Evolutionary conservation across 2,888 invertebrate species (phyloP).

Genomic region (Leptopilina myrica): DNA sequence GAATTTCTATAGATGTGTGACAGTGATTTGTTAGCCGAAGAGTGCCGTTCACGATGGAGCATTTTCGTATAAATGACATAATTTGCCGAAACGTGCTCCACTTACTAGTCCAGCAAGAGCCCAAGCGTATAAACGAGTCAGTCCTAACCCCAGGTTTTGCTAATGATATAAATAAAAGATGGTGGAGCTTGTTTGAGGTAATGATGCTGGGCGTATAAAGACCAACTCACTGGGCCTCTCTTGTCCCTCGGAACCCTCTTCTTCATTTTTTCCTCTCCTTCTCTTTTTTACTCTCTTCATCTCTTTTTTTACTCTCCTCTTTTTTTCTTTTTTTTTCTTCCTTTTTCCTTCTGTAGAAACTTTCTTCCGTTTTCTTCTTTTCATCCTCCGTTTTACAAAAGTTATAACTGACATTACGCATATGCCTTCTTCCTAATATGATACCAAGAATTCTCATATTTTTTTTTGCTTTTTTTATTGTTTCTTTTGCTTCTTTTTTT

Average conservation of each 20-base stretch:
- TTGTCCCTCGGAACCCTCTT: constrained; percentile 38
- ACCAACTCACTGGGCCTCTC: constrained; percentile 47
- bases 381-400: too few species aligned
- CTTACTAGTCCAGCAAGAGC: constrained; percentile 61
- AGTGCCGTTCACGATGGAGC: constrained; percentile 41
- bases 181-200: constrained; percentile 64
- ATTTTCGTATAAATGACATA: constrained; percentile 62
- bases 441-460: too few species aligned
- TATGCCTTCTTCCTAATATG: too few species aligned
- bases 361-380: too few species aligned
- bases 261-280: constrained; percentile 13
- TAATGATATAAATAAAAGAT: constrained; percentile 72
- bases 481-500: too few species aligned
- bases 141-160: constrained; percentile 55
- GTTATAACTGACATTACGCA: too few species aligned
- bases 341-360: too few species aligned
- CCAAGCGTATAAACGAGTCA: constrained; percentile 56
- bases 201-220: constrained; percentile 61
- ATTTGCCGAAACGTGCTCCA: constrained; percentile 59
- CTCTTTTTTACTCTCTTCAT: constrained; percentile 26
- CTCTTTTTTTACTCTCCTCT: too few species aligned
- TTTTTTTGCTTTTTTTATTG: too few species aligned
- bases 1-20: constrained; percentile 2
- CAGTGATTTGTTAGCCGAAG: constrained; percentile 29
- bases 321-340: too few species aligned